These are phyloP conservation scores for Xyliphius kryptos DNA, from an alignment of 2,113 vertebrate species.

Conservation along the genomic window DNA sequence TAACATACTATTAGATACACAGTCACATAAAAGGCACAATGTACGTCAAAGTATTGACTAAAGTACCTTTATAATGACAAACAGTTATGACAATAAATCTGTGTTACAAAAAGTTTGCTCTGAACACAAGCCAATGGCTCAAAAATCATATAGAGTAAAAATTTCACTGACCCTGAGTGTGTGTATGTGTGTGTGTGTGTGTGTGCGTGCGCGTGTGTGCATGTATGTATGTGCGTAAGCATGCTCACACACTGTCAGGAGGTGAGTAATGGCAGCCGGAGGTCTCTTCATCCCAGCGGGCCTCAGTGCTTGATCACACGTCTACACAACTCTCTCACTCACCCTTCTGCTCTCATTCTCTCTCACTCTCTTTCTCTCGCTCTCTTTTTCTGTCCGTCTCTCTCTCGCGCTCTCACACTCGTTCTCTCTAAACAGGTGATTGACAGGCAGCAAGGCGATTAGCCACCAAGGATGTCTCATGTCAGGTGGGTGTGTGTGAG, in stretches of 20 bases:
- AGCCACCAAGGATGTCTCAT: slow-evolving; percentile 31
- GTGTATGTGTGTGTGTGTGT: slow-evolving; percentile 16
- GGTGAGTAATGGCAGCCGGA: slow-evolving; percentile 42
- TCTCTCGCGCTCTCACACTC: slow-evolving; percentile 2
- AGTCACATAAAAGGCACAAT: no score
- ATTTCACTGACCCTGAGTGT: no score
- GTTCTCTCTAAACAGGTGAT: slow-evolving; percentile 20
- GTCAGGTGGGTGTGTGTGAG: slow-evolving; percentile 34
- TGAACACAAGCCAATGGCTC: no score
- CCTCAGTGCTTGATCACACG: slow-evolving; percentile 25
- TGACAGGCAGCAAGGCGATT: slow-evolving; percentile 45
- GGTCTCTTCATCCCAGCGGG: slow-evolving; percentile 35
- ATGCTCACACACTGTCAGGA: slow-evolving; percentile 21
- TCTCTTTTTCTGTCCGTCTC: slow-evolving; percentile 8
- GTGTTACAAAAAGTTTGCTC: no score
- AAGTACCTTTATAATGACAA: no score
- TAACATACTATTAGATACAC: no score
- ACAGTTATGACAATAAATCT: no score
- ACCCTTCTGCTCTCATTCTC: neutral
- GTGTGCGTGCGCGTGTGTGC: slow-evolving; percentile 16
- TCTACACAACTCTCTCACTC: slow-evolving; percentile 14
- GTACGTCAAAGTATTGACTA: no score
- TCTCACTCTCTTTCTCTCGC: neutral
- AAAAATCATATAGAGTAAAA: no score
- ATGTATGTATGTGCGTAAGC: neutral